Percentiles rank a stretch among this genome's conserved stretches.
Evolutionary conservation across 2,888 invertebrate genomes (phyloP).

Genomic region (Ormyrus rosae): DNA sequence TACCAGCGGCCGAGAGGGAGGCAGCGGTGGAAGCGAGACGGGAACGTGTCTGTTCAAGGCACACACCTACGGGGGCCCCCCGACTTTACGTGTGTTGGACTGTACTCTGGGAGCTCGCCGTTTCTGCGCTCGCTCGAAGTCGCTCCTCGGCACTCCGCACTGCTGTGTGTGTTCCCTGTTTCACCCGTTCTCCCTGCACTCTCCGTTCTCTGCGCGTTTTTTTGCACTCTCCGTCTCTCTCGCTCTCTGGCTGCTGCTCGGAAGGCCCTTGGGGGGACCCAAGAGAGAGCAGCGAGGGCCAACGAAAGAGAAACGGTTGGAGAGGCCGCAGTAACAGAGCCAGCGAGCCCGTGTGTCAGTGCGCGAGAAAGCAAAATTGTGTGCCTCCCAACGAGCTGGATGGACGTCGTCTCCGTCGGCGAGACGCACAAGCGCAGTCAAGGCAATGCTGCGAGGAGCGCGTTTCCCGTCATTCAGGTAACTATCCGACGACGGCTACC

Average conservation of each 20-base stretch:
- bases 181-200: background rate
- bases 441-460: constrained; percentile 26
- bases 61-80: background rate
- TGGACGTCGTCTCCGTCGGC: background rate
- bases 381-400: background rate
- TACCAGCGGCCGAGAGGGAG: background rate
- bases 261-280: constrained; percentile 14
- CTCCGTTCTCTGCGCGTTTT: constrained; percentile 5
- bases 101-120: background rate
- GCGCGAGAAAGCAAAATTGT: background rate
- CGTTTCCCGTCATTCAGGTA: constrained; percentile 52
- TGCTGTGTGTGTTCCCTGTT: background rate
- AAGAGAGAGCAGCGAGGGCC: background rate
- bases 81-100: too few species aligned
- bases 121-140: background rate
- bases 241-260: background rate
- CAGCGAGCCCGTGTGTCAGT: too few species aligned
- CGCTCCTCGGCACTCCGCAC: constrained; percentile 6
- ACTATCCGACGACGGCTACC: background rate
- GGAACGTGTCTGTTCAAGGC: background rate
- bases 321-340: too few species aligned
- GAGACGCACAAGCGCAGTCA: background rate
- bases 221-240: background rate
- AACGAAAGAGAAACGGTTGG: background rate
- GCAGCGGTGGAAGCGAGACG: constrained; percentile 37